A percentile compares a stretch with the other conserved stretches of the same genome.
phyloP scores from a whole-genome alignment of 2,113 vertebrate species.

The Narcine bancroftii region DNA sequence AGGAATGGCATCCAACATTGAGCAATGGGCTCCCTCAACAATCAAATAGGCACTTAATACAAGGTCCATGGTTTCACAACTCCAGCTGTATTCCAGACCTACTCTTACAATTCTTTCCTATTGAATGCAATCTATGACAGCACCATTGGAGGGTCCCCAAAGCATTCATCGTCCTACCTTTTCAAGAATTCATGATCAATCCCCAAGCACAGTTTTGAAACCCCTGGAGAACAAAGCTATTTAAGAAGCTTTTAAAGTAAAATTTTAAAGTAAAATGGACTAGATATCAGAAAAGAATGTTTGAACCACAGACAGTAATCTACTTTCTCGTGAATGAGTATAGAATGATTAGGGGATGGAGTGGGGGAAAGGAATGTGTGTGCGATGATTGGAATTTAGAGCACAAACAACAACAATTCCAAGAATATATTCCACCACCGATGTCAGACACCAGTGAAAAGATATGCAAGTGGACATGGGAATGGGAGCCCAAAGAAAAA shows the following conservation, averaged over 20 bases:
- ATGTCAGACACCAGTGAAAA: background rate
- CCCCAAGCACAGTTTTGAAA: background rate
- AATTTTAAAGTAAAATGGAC: too few relatives aligned
- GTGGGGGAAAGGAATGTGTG: background rate
- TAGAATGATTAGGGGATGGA: background rate
- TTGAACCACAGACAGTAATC: background rate
- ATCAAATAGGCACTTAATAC: background rate
- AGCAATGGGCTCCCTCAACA: background rate
- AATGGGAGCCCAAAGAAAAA: background rate
- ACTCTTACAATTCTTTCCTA: background rate
- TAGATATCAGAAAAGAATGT: too few relatives aligned
- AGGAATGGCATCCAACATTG: background rate
- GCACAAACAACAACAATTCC: background rate
- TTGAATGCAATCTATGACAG: background rate
- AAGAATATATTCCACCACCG: background rate
- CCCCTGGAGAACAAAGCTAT: too few relatives aligned
- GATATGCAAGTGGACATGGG: background rate
- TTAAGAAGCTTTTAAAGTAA: too few relatives aligned
- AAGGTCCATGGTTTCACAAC: background rate
- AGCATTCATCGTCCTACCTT: background rate
- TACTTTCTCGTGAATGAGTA: background rate
- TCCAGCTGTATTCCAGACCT: background rate
- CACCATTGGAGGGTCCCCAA: background rate
- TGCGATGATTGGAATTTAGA: too few relatives aligned
- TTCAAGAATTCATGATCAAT: background rate